These are phyloP conservation scores for Limnothrissa miodon DNA, from an alignment of 2,113 vertebrate genomes.

Conservation along the genomic window DNA sequence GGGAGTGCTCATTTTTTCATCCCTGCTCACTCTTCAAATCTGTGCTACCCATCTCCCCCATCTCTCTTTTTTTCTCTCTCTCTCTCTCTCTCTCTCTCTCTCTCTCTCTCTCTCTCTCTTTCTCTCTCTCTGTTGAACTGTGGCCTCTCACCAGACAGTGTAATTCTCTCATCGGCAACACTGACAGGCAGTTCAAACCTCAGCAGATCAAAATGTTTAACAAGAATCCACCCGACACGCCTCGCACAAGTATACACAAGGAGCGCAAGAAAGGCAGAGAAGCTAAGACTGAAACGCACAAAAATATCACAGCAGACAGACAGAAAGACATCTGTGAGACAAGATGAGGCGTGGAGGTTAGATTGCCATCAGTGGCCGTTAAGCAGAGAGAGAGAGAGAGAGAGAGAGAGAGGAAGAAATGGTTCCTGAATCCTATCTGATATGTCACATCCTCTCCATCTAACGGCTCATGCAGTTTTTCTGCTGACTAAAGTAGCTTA, in stretches of 20 bases:
- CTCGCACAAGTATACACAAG: neutral
- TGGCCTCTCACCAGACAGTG: neutral
- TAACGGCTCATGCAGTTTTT: constrained; percentile 32
- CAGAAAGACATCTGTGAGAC: neutral
- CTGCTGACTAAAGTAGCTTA: constrained; percentile 55
- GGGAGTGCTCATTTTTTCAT: constrained; percentile 28
- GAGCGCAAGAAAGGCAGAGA: neutral
- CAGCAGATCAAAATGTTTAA: constrained; percentile 7
- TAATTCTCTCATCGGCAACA: neutral
- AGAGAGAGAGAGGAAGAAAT: neutral
- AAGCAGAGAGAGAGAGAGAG: neutral
- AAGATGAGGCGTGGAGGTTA: neutral
- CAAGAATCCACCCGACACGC: neutral
- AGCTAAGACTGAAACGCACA: neutral
- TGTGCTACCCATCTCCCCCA: constrained; percentile 14
- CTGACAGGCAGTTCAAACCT: neutral
- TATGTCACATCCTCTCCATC: constrained; percentile 35
- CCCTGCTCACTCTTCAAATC: constrained; percentile 25
- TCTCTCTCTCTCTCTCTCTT: neutral
- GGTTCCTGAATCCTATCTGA: neutral
- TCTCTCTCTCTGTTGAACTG: neutral
- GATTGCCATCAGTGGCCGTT: constrained; percentile 4
- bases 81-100: neutral
- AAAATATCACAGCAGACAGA: neutral
- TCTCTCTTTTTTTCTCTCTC: neutral